phyloP scores from a whole-genome alignment of 2,888 invertebrate genomes.

The Hypomecis punctinalis region DNA sequence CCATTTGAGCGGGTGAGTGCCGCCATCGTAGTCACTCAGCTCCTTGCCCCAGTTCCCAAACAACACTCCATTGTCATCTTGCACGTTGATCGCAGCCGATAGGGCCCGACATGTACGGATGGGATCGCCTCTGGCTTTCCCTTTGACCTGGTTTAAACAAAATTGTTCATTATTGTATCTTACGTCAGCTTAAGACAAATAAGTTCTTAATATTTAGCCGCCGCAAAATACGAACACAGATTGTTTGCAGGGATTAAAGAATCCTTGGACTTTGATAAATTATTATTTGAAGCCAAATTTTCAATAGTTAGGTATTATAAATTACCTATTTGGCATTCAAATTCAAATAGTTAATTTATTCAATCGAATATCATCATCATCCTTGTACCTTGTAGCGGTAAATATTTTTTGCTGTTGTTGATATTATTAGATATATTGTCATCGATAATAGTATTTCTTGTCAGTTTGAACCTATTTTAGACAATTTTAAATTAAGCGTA shows the following conservation, averaged over 20 bases:
- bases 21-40: constrained; percentile 93
- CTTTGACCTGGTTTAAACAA: constrained; percentile 68
- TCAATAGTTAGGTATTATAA: neutral
- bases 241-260: neutral
- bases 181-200: neutral
- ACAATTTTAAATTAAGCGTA: constrained; percentile 2
- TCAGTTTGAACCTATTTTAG: no score
- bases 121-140: constrained; percentile 90
- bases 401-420: no score
- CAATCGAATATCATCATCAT: no score
- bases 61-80: constrained; percentile 94
- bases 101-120: constrained; percentile 90
- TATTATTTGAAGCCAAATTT: neutral
- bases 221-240: neutral
- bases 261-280: constrained; percentile 11
- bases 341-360: no score
- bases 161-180: constrained; percentile 2
- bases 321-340: neutral
- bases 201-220: neutral
- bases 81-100: constrained; percentile 95
- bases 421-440: no score
- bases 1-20: constrained; percentile 95
- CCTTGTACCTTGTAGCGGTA: no score
- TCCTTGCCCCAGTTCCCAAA: constrained; percentile 95
- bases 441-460: no score